A percentile compares a stretch with the other conserved stretches of the same genome.
Conservation (phyloP, 2,888 invertebrate genomes). For the Diaperis boleti region DNA sequence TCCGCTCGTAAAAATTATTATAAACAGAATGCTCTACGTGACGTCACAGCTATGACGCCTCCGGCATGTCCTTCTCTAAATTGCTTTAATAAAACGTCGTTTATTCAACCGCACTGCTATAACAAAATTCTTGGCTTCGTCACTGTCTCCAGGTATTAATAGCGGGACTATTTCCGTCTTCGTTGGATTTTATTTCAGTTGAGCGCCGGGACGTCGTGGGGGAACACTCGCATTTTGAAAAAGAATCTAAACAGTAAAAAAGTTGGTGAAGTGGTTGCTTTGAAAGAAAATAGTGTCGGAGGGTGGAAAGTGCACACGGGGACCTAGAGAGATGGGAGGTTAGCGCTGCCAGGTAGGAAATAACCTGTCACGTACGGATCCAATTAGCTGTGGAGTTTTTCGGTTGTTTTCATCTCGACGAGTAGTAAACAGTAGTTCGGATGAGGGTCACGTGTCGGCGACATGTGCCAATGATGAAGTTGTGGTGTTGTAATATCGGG, state of each 20-base stretch:
- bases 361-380: too few species aligned
- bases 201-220: slow-evolving; percentile 24
- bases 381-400: too few species aligned
- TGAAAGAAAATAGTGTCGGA: too few species aligned
- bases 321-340: too few species aligned
- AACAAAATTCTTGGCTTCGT: slow-evolving; percentile 27
- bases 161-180: slow-evolving; percentile 35
- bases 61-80: background rate
- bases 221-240: background rate
- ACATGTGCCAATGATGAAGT: background rate
- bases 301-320: too few species aligned
- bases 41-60: slow-evolving; percentile 2
- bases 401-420: too few species aligned
- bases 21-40: background rate
- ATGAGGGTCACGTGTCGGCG: background rate
- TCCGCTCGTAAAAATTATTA: background rate
- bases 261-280: too few species aligned
- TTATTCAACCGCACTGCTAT: slow-evolving; percentile 35
- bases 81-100: slow-evolving; percentile 23
- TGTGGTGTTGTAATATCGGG: too few species aligned
- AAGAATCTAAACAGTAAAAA: background rate
- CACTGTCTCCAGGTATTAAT: slow-evolving; percentile 35
- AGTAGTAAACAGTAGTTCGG: background rate
- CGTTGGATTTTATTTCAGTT: slow-evolving; percentile 35
- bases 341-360: too few species aligned